Conservation (phyloP, 2,797 vertebrate species). For the Rhodeus uyekii region DNA sequence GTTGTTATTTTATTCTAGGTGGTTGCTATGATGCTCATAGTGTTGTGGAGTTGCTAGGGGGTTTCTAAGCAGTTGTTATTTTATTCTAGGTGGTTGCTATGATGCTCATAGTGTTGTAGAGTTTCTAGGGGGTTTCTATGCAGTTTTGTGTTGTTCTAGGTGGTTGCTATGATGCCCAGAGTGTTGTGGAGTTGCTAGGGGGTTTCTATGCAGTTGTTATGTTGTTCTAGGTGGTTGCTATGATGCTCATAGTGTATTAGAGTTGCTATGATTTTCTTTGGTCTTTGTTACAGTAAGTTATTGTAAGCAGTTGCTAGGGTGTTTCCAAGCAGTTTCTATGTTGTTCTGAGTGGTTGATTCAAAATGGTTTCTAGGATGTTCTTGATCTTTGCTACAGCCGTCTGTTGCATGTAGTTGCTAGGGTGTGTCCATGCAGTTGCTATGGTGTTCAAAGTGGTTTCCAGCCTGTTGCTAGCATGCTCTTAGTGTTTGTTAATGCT, state of each 20-base stretch:
- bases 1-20: too few relatives aligned
- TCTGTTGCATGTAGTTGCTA: neutral
- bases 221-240: neutral
- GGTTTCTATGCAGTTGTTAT: neutral
- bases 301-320: too few relatives aligned
- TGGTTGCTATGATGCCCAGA: neutral
- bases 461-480: neutral
- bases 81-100: neutral
- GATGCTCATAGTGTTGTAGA: neutral
- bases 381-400: neutral
- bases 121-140: too few relatives aligned
- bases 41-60: neutral
- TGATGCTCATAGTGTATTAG: too few relatives aligned
- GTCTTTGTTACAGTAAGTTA: too few relatives aligned
- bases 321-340: neutral
- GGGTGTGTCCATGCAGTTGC: neutral
- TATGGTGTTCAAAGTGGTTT: neutral
- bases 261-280: too few relatives aligned
- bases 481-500: neutral
- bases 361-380: neutral
- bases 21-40: neutral
- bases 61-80: neutral
- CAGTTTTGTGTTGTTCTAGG: neutral
- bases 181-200: neutral
- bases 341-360: neutral